Base-by-base conservation (phyloP, 2,888 invertebrate species). In the Lasius platythorax region DNA sequence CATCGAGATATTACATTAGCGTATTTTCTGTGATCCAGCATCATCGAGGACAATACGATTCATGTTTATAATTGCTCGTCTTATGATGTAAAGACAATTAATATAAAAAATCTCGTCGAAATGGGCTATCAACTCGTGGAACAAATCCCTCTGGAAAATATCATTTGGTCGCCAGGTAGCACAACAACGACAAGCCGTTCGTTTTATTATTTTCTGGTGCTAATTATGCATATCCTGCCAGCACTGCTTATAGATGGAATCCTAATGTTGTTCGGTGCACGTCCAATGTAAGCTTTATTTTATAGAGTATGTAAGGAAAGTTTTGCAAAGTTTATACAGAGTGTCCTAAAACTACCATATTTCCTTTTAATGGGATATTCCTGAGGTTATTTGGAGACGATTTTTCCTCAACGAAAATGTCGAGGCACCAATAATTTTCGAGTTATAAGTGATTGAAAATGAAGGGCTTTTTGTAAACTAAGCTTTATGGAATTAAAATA, bases 61-160 rank as follows among this genome's bases (percentile, higher is more conserved):
- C 95, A 96, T 0, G 97, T 99, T 5, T 98, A 98, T 95, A 98
- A 99, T 94, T 97, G 97, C 92, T 97, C 98, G 12, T 97, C 98
- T 0, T 96, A 97, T 3, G 95, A 96, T 0, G 95, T 97, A 1
- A 97, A 97, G 90, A 96, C 96, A 0, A 95, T 98, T 18, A 96
- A 96, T 0, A 97, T 97, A 95, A 95, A 95, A 0, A 96, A 97
- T 75, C 93, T 99, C 37, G 95, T 96, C 0, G 92, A 95, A 0
- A 93, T 96, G 79, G 97, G 96, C 0, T 95, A 96, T 75, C 93
- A 95, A 0, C 91, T 96, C 0, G 95, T 96, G 0, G 89, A 95
- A 0, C 91, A 95, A 12, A 95, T 96, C 72, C 98, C 99, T 0
- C 95, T 98, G 5, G 97, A 97, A 73, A 96, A 96, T 58, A 96